Conservation (phyloP, 1,140 invertebrate genomes). For the Aphidius gifuensis region DNA sequence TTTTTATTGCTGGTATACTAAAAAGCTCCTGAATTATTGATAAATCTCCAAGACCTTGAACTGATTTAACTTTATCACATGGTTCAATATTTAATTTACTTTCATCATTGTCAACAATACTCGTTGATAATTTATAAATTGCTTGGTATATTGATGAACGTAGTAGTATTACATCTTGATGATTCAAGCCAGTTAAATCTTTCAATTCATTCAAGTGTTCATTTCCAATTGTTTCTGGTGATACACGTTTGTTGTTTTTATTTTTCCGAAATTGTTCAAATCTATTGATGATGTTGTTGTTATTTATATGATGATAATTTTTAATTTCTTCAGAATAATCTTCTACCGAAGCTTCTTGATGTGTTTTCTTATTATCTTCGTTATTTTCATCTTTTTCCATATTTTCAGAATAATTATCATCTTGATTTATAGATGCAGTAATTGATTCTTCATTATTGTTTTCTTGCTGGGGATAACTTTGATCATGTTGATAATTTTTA, state of each 20-base stretch:
- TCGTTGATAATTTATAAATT: not conserved
- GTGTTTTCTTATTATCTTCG: too few species aligned
- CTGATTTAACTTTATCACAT: slow-evolving; percentile 17
- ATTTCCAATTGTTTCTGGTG: not conserved
- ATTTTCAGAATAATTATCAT: too few species aligned
- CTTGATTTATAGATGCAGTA: too few species aligned
- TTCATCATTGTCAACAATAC: too few species aligned
- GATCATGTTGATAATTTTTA: too few species aligned
- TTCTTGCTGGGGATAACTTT: too few species aligned
- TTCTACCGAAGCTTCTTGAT: too few species aligned
- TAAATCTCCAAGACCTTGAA: slow-evolving; percentile 34
- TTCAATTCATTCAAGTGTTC: not conserved
- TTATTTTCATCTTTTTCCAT: too few species aligned
- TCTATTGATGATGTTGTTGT: not conserved
- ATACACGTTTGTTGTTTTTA: too few species aligned
- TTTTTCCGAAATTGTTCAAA: not conserved
- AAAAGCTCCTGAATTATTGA: slow-evolving; percentile 37
- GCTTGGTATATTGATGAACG: slow-evolving; percentile 4
- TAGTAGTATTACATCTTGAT: not conserved
- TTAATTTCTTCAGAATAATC: not conserved
- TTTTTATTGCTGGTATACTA: slow-evolving; percentile 33
- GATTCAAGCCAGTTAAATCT: not conserved
- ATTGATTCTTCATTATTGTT: too few species aligned
- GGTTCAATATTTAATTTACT: not conserved
- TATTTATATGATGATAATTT: not conserved